These are phyloP conservation scores for Natrix natrix DNA, from an alignment of 2,797 vertebrate genomes.

Conservation along the genomic window DNA sequence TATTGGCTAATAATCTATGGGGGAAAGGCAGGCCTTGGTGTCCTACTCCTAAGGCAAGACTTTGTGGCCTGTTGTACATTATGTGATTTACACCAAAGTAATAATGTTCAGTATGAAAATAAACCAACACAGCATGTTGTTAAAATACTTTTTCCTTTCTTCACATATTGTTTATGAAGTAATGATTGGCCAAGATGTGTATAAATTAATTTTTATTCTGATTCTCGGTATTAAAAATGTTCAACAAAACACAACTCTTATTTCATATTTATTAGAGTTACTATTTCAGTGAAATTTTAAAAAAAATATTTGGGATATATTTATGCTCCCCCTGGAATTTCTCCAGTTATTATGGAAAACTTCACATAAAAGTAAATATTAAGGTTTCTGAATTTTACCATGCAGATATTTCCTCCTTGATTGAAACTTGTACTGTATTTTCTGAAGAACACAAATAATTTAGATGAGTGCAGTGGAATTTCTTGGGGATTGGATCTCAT, in stretches of 20 bases:
- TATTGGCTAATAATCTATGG: neutral
- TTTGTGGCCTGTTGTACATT: neutral
- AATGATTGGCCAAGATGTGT: neutral
- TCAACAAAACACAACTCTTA: neutral
- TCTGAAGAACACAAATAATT: neutral
- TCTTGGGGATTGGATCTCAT: neutral
- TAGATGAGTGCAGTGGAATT: neutral
- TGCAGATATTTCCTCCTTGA: neutral
- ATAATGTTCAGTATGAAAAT: neutral
- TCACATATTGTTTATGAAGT: neutral
- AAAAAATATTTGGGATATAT: neutral
- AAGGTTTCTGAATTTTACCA: neutral
- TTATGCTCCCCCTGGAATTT: neutral
- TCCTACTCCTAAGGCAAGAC: neutral
- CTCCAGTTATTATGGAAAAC: neutral
- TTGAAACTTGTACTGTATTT: neutral
- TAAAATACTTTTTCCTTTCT: neutral
- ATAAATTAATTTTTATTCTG: neutral
- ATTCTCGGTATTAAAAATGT: neutral
- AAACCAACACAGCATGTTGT: neutral
- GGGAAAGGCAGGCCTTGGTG: neutral
- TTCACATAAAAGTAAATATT: neutral
- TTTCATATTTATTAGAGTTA: neutral
- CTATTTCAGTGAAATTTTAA: neutral
- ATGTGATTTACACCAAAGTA: neutral